A percentile compares a stretch with the other conserved stretches of the same genome.
Conservation (phyloP, 2,888 invertebrate genomes). For the Pollenia angustigena region DNA sequence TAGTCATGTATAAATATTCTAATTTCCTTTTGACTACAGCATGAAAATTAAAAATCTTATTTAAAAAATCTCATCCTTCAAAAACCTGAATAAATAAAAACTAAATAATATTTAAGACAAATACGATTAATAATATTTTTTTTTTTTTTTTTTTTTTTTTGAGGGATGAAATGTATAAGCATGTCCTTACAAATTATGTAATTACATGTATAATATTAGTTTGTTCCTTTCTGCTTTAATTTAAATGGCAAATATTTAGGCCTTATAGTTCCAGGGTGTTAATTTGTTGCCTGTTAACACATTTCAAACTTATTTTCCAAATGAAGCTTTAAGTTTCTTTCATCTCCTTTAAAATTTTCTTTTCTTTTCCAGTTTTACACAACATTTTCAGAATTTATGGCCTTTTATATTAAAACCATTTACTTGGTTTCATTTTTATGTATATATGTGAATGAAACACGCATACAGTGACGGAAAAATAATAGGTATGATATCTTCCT, state of each 20-base stretch:
- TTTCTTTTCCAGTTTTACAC: background rate
- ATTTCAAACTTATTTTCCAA: slow-evolving; percentile 39
- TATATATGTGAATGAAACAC: background rate
- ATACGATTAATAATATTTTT: background rate
- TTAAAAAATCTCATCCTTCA: background rate
- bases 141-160: no score
- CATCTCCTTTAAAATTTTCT: slow-evolving; percentile 23
- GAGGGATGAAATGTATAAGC: no score
- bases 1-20: slow-evolving; percentile 54
- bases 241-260: slow-evolving; percentile 43
- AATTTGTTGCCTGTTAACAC: slow-evolving; percentile 63
- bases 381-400: slow-evolving; percentile 30
- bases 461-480: background rate
- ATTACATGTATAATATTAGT: background rate
- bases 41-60: background rate
- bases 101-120: background rate
- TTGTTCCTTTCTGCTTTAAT: slow-evolving; percentile 18
- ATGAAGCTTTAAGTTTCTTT: slow-evolving; percentile 51
- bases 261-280: slow-evolving; percentile 39
- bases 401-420: slow-evolving; percentile 46
- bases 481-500: no score
- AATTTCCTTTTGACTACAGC: slow-evolving; percentile 39
- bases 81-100: background rate
- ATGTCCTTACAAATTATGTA: background rate
- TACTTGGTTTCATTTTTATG: background rate